Evolutionary conservation across 2,888 invertebrate genomes (phyloP), one percentile per base, ranked within the genome.

Genomic region (Orthosia incerta): DNA sequence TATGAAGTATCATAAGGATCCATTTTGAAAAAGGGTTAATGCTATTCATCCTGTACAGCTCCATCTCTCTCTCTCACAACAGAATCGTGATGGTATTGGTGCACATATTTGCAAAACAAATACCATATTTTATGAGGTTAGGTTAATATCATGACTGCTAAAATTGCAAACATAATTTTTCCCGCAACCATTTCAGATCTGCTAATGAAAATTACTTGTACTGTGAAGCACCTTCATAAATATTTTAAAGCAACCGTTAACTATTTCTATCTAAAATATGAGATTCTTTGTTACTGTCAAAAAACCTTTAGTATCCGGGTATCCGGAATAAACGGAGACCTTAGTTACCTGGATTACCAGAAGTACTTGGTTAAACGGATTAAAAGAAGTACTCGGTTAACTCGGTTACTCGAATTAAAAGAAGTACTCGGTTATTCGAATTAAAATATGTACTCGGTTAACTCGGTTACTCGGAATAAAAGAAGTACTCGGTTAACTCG

Each of bases 211-310:
- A 16, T 16, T 16, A 50, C 13, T 51, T 23, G 56, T 48, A 45
- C 11, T n/a, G n/a, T 31, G 23, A 72, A 57, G n/a, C n/a, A 46
- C n/a, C 20, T 48, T 20, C 16, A 48, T 16, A 48, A 23, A 56
- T 23, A 4, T 39, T 73, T 18, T 64, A 56, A 64, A 73, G 55
- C 48, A 56, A 56, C 2, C 11, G 11, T 20, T 7, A n/a, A 55
- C 13, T 48, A 73, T 67, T 48, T 66, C 12, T 76, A 76, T 57
- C 50, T 2, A 46, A 57, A 56, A 45, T 50, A 65, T 77, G 68
- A 77, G 77, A 74, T 67, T 74, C 45, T 39, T 45, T 50, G 0
- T 66, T 15, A 65, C 13, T 76, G 56, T 45, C 26, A 50, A 18
- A 18, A 18, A n/a, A 45, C 20, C 76, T 12, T 23, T n/a, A 53